These are phyloP conservation scores for Caenorhabditis angaria DNA, from an alignment of 2,888 invertebrate species.

Conservation along the genomic window DNA sequence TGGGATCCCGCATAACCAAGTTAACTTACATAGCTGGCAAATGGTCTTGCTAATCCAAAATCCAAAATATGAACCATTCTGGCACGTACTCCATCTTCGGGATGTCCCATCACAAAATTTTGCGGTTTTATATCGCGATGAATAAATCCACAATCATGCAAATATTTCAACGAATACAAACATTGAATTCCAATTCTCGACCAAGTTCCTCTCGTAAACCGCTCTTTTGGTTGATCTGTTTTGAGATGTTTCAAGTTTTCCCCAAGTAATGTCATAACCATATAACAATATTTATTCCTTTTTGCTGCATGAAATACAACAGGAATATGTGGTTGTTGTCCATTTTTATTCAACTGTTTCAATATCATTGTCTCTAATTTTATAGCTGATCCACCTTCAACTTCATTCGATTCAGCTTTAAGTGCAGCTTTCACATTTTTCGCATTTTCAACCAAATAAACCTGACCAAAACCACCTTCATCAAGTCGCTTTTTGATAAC, in stretches of 20 bases:
- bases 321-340: conserved; percentile 60
- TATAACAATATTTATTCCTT: conserved; percentile 55
- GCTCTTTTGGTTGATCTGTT: conserved; percentile 24
- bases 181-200: conserved; percentile 57
- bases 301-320: conserved; percentile 54
- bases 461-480: conserved; percentile 66
- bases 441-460: conserved; percentile 37
- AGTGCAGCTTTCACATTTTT: conserved; percentile 51
- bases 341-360: conserved; percentile 45
- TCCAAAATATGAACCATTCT: conserved; percentile 52
- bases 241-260: conserved; percentile 54
- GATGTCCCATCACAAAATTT: conserved; percentile 60
- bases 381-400: conserved; percentile 64
- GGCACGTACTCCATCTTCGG: conserved; percentile 44
- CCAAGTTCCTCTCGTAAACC: conserved; percentile 52
- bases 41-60: conserved; percentile 53
- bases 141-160: conserved; percentile 58
- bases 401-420: conserved; percentile 64
- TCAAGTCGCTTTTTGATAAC: conserved; percentile 50
- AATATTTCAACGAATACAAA: conserved; percentile 52
- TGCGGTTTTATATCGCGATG: conserved; percentile 58
- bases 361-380: conserved; percentile 60
- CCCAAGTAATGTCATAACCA: conserved; percentile 64
- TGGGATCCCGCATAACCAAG: too few species aligned
- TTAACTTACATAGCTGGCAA: conserved; percentile 23